Evolutionary conservation across 2,888 invertebrate species (phyloP), one percentile per base, ranked within the genome.

Genomic region (Eurytoma adleriae): DNA sequence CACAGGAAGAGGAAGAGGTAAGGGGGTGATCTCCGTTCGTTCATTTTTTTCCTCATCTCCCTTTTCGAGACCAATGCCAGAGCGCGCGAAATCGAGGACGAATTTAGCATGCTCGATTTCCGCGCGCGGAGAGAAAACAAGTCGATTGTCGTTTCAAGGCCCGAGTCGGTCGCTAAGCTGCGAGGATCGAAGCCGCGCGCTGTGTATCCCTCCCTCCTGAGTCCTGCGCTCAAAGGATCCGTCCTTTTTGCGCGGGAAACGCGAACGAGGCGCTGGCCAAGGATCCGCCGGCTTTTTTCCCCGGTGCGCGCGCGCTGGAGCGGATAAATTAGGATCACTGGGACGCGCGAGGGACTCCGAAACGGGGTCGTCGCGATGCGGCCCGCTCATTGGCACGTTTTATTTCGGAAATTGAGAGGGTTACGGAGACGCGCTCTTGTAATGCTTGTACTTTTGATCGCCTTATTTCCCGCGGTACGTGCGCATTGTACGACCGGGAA

Each of bases 251-350:
- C n/a, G 59, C 18, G 24, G 3, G 24, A 59, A 59, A 59, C 18
- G 20, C 20, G 12, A 20, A 27, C 20, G 13, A 59, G 24, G 1
- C 59, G 59, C 18, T 4, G 24, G 24, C 24, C 30, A 30, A 16
- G 54, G 54, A n/a, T 14, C n/a, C 5, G 64, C 48, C 18, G 30
- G 24, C 14, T 66, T 66, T 72, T 40, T 10, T 0, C 40, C 40
- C 10, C 40, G 40, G n/a, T 16, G 61, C 13, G 27, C 13, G 27
- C 13, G 30, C 10, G 16, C 10, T 5, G 54, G 64, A 64, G 57
- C 57, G 64, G 14, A 74, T 70, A 75, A 70, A 79, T 75, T 52
- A 59, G n/a, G 62, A 67, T 72, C 48, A 74, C n/a, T 66, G 67
- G 67, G 59, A 68, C 50, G 64, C 24, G 10, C 12, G 59, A 56